Base-by-base conservation (phyloP, 2,113 vertebrate genomes). In the Pomatorhinus ruficollis region DNA sequence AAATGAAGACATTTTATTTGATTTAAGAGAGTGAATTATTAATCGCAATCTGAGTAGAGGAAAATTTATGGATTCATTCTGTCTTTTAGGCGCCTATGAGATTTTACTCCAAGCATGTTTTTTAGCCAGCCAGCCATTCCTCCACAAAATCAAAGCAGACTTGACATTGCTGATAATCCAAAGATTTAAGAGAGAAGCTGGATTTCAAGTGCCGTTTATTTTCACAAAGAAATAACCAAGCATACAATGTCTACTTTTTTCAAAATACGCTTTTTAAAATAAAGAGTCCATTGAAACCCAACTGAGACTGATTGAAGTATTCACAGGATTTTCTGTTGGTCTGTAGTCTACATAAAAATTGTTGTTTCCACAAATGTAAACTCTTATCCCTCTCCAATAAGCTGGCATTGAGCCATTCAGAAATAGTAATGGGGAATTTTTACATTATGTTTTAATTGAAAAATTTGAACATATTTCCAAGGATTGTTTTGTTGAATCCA, bases 1-100 rank as follows among this genome's bases (percentile, higher is more conserved):
- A 87, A 90, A 78, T 76, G 50, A 86, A 93, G 71, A 59, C n/a
- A 72, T 85, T 91, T 76, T 76, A 65, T 83, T 94, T 95, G 33
- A 80, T 90, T 88, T 87, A 88, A 49, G 56, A 71, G 25, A 74
- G 45, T 90, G 72, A 95, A 90, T 96, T 90, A 88, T 93, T 94
- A 95, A 93, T 80, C 45, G 28, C 59, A 74, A 18, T 88, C 79
- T 52, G 59, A 93, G 66, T 72, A 84, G 82, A 69, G 39, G 61
- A 50, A 89, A 74, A 83, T 85, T 63, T 83, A 94, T 94, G 64
- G 68, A 88, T 94, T 77, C 44, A 44, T 40, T 80, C 59, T 87
- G 68, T 78, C 60, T 78, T 90, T 72, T 54, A 63, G 82, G 56
- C 4, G 3, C 65, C 70, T 71, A 0, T 83, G 69, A 89, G 81